These are phyloP conservation scores for Clepsis dumicolana DNA, from an alignment of 2,888 invertebrate genomes.

Conservation along the genomic window DNA sequence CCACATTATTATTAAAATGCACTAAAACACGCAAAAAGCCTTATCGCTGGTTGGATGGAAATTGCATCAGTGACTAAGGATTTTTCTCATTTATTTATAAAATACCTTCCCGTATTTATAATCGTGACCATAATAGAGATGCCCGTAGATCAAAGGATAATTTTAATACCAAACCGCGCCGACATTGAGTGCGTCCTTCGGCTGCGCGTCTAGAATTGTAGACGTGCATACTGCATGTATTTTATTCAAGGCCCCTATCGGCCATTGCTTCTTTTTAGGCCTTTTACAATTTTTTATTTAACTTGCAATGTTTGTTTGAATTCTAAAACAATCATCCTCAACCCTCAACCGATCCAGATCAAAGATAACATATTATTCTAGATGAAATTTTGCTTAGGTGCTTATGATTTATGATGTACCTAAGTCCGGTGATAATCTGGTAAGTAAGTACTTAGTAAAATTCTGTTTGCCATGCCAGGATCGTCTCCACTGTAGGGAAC, in stretches of 20 bases:
- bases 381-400: too few relatives aligned
- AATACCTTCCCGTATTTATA: constrained; percentile 3
- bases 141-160: constrained; percentile 30
- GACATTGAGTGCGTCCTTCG: constrained; percentile 29
- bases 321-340: too few relatives aligned
- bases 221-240: constrained; percentile 18
- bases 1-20: neutral
- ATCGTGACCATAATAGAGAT: constrained; percentile 23
- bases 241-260: constrained; percentile 30
- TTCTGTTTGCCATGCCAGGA: too few relatives aligned
- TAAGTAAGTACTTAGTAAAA: too few relatives aligned
- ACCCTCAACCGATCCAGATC: too few relatives aligned
- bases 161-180: constrained; percentile 39
- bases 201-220: constrained; percentile 26
- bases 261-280: constrained; percentile 23
- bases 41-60: neutral
- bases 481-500: too few relatives aligned
- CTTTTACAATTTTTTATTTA: too few relatives aligned
- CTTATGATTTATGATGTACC: too few relatives aligned
- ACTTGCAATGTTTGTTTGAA: too few relatives aligned
- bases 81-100: neutral
- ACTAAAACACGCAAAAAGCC: neutral
- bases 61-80: neutral
- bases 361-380: too few relatives aligned
- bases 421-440: too few relatives aligned